These are phyloP conservation scores for Trachelus stipa DNA, from an alignment of 2,888 invertebrate genomes.

Conservation along the genomic window DNA sequence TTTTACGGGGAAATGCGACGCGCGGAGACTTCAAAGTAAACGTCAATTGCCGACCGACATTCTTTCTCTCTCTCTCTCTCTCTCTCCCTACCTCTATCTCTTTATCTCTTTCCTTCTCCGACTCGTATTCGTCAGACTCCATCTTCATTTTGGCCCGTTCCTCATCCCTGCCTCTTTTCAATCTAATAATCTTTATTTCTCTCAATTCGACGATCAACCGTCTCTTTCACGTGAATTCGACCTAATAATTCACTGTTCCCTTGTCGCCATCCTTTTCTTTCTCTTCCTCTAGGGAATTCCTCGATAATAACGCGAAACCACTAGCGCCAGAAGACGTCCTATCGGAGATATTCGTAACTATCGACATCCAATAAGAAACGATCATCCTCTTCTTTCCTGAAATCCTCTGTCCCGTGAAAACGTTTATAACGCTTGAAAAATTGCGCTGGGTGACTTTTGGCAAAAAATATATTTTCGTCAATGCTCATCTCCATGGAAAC, in stretches of 20 bases:
- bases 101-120: constrained; percentile 20
- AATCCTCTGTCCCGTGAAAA: not conserved
- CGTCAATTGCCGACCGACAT: constrained; percentile 43
- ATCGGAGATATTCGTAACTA: not conserved
- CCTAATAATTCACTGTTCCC: constrained; percentile 48
- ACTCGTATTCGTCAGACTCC: constrained; percentile 22
- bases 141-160: constrained; percentile 25
- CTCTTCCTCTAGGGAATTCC: not conserved
- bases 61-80: constrained; percentile 25
- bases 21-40: constrained; percentile 35
- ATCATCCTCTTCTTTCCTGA: not conserved
- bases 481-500: not conserved
- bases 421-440: not conserved
- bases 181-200: constrained; percentile 7
- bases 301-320: not conserved
- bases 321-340: not conserved
- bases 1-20: constrained; percentile 27
- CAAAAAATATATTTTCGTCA: not conserved
- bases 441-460: not conserved
- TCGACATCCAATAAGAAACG: not conserved
- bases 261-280: not conserved
- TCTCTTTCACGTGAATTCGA: constrained; percentile 32
- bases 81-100: constrained; percentile 16
- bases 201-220: constrained; percentile 2
- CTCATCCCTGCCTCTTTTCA: constrained; percentile 16